phyloP scores from a whole-genome alignment of 2,797 vertebrate species.

The Varecia variegata region DNA sequence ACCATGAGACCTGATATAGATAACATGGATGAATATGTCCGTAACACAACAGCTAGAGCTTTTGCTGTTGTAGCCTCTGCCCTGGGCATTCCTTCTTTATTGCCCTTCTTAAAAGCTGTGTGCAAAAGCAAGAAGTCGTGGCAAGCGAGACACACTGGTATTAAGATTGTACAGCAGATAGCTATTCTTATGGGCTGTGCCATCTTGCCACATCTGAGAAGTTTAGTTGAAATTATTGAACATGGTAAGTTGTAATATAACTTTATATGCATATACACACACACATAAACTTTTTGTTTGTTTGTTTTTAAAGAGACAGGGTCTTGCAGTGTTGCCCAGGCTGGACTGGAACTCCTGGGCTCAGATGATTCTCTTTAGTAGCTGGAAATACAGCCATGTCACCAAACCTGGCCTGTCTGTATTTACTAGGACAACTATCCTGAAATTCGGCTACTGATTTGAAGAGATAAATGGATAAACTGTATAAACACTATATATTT shows the following conservation, averaged over 20 bases:
- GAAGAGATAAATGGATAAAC: not conserved
- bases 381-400: not conserved
- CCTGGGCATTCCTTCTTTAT: conserved; percentile 96
- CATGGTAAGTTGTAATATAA: conserved; percentile 89
- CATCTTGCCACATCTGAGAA: conserved; percentile 98
- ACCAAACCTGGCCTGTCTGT: not conserved
- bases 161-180: conserved; percentile 99
- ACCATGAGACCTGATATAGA: conserved; percentile 99
- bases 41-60: conserved; percentile 98
- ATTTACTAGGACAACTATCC: not conserved
- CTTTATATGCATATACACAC: not conserved
- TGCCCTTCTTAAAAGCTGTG: conserved; percentile 98
- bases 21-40: conserved; percentile 99
- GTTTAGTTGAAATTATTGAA: conserved; percentile 99
- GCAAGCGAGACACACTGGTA: conserved; percentile 98
- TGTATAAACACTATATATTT: not conserved
- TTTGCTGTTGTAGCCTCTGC: conserved; percentile 98
- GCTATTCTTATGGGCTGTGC: conserved; percentile 99
- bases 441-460: not conserved
- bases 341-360: not conserved
- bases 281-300: not conserved
- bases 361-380: not conserved
- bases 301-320: not conserved
- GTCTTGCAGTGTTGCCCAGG: not conserved
- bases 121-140: conserved; percentile 99